Conservation (phyloP, 2,888 invertebrate species). For the Thecocarcelia acutangulata region DNA sequence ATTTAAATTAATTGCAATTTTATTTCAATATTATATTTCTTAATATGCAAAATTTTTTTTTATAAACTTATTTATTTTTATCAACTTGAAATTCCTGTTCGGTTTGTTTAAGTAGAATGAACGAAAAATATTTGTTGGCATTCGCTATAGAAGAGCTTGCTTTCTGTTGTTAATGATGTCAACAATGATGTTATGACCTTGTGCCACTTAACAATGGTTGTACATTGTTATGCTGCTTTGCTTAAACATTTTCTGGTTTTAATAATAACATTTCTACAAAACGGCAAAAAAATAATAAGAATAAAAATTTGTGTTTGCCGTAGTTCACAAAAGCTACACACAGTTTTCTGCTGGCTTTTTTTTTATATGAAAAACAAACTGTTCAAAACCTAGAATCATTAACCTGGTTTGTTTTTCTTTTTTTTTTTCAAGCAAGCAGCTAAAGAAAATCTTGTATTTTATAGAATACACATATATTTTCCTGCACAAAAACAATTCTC, state of each 20-base stretch:
- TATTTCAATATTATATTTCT: no score
- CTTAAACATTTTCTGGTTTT: neutral
- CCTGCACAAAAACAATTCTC: neutral
- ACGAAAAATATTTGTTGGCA: neutral
- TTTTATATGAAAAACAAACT: constrained; percentile 9
- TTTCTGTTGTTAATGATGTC: neutral
- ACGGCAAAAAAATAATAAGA: neutral
- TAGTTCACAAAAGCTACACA: no score
- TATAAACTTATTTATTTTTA: no score
- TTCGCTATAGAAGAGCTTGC: neutral
- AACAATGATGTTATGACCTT: constrained; percentile 28
- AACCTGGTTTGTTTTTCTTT: constrained; percentile 44
- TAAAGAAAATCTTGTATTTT: constrained; percentile 1
- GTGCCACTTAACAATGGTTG: constrained; percentile 32
- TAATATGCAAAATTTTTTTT: no score
- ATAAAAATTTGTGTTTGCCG: neutral
- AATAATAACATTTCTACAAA: neutral
- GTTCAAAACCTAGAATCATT: constrained; percentile 35
- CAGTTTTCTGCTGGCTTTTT: neutral
- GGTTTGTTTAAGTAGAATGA: neutral
- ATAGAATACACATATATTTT: no score
- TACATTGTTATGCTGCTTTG: neutral
- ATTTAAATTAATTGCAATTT: no score
- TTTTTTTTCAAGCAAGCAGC: neutral
- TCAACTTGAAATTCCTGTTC: neutral